Conservation (phyloP, 1,140 invertebrate species). For the Anastrepha obliqua region DNA sequence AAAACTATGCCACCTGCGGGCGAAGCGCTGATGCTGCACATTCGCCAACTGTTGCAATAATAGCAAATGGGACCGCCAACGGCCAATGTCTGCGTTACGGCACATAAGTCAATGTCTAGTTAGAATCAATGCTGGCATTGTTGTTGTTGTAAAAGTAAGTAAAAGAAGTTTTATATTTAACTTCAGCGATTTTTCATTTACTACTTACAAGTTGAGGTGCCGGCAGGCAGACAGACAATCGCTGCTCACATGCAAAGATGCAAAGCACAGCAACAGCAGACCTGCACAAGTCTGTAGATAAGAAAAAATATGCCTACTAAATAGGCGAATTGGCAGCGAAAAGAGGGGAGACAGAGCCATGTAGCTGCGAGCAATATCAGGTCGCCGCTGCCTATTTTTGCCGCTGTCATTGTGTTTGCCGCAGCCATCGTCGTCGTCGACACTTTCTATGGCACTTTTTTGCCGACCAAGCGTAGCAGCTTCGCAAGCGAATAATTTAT, state of each 20-base stretch:
- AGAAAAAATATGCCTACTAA: neutral
- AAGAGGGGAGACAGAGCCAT: neutral
- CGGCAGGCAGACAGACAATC: conserved; percentile 24
- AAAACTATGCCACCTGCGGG: conserved; percentile 30
- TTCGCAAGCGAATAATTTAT: conserved; percentile 44
- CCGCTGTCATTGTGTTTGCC: neutral
- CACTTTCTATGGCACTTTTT: conserved; percentile 29
- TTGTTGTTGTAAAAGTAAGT: conserved; percentile 20
- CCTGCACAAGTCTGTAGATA: neutral
- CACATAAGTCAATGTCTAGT: conserved; percentile 50
- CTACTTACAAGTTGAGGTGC: conserved; percentile 2
- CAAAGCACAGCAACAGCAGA: neutral
- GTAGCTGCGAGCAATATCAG: neutral
- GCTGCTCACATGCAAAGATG: too few species aligned
- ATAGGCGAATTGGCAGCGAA: neutral
- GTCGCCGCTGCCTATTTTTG: neutral
- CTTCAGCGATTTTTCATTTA: conserved; percentile 39
- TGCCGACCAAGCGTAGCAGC: neutral
- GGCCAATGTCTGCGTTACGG: conserved; percentile 29
- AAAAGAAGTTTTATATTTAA: conserved; percentile 40
- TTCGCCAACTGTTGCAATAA: neutral
- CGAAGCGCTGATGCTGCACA: neutral
- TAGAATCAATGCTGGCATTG: neutral
- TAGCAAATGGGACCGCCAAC: conserved; percentile 22
- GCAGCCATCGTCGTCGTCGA: neutral